phyloP scores from a whole-genome alignment of 2,113 vertebrate species.

The Pungitius pungitius region DNA sequence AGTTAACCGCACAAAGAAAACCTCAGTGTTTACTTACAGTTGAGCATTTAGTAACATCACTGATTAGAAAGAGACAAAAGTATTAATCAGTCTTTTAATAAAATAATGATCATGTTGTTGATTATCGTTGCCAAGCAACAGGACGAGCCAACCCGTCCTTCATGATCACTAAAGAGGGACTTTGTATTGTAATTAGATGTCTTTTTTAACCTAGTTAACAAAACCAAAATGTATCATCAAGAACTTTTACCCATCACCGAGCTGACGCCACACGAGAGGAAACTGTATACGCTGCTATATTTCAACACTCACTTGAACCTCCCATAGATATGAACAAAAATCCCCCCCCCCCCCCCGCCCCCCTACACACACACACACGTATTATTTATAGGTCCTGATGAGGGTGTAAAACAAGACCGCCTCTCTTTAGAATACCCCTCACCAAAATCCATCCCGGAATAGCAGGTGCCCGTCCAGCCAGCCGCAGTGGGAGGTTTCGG shows the following conservation, averaged over 20 bases:
- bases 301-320: constrained; percentile 72
- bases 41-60: neutral
- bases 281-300: constrained; percentile 59
- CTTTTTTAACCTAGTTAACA: neutral
- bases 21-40: no score
- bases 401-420: constrained; percentile 72
- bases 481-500: constrained; percentile 72
- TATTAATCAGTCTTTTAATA: no score
- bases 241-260: constrained; percentile 29
- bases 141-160: neutral
- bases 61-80: neutral
- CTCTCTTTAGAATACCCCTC: constrained; percentile 83
- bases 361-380: constrained; percentile 48
- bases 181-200: neutral
- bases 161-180: neutral
- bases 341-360: constrained; percentile 32
- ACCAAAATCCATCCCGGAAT: constrained; percentile 82
- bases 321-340: constrained; percentile 46
- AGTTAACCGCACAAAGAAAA: neutral
- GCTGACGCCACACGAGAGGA: constrained; percentile 45
- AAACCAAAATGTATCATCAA: constrained; percentile 48
- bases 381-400: constrained; percentile 85
- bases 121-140: no score
- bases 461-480: constrained; percentile 80
- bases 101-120: neutral